Conservation (phyloP, 2,888 invertebrate species). For the Ganaspis brasiliensis region DNA sequence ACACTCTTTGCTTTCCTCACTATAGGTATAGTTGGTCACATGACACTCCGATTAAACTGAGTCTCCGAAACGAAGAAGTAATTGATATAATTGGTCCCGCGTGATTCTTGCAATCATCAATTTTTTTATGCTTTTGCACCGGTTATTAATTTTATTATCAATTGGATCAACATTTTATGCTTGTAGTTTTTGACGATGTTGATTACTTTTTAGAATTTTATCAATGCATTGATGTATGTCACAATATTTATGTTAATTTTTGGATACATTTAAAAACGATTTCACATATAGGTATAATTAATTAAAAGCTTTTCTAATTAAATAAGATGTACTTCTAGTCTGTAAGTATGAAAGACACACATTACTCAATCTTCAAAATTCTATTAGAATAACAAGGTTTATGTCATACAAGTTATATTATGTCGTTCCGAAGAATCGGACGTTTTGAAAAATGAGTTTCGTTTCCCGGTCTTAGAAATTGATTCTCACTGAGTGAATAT, state of each 20-base stretch:
- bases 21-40: slow-evolving; percentile 2
- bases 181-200: too few species aligned
- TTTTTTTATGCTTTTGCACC: too few species aligned
- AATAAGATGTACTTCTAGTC: not conserved
- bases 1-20: not conserved
- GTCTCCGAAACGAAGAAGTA: not conserved
- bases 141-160: too few species aligned
- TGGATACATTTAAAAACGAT: too few species aligned
- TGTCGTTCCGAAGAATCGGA: slow-evolving; percentile 6
- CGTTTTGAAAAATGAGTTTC: slow-evolving; percentile 18
- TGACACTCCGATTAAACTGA: not conserved
- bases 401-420: not conserved
- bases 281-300: too few species aligned
- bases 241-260: too few species aligned
- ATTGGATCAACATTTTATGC: too few species aligned
- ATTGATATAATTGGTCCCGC: slow-evolving; percentile 7
- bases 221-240: too few species aligned
- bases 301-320: too few species aligned
- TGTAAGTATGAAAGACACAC: not conserved
- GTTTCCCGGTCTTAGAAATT: slow-evolving; percentile 30
- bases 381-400: not conserved
- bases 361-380: not conserved
- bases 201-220: too few species aligned
- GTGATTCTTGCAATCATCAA: not conserved
- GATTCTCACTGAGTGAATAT: slow-evolving; percentile 11